Evolutionary conservation across 1,140 invertebrate genomes (phyloP).

Genomic region (Apis dorsata): DNA sequence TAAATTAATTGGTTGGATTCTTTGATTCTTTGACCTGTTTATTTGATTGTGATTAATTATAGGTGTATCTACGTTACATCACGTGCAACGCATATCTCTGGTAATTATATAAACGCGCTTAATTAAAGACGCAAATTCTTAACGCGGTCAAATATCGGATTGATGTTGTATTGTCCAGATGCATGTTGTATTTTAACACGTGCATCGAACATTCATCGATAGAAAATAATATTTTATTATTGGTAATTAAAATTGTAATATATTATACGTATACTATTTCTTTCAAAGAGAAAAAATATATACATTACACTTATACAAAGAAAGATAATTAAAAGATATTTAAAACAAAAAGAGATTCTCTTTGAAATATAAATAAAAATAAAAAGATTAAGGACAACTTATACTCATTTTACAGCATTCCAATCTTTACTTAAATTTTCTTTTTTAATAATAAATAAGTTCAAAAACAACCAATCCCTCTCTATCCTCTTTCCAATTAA

Average conservation of each 20-base stretch:
- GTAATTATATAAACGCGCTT: conserved; percentile 43
- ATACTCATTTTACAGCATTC: neutral
- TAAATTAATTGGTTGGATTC: too few relatives aligned
- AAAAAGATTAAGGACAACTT: neutral
- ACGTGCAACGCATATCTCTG: neutral
- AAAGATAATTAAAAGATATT: too few relatives aligned
- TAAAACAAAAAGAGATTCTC: too few relatives aligned
- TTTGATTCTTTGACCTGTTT: too few relatives aligned
- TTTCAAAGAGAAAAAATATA: too few relatives aligned
- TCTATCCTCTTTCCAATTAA: too few relatives aligned
- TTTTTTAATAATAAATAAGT: neutral
- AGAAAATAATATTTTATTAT: neutral
- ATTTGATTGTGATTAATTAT: neutral
- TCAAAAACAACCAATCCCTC: neutral
- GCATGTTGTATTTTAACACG: neutral
- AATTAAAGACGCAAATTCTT: conserved; percentile 12
- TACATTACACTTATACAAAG: too few relatives aligned
- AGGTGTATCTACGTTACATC: neutral
- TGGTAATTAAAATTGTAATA: too few relatives aligned
- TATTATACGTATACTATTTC: neutral
- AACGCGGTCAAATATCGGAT: neutral
- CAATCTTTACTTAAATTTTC: neutral
- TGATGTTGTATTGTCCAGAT: neutral
- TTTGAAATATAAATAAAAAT: too few relatives aligned
- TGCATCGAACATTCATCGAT: neutral